These are phyloP conservation scores for Echinometra lucunter DNA, from an alignment of 53 echinoderm and acorn worm genomes.

Conservation along the genomic window DNA sequence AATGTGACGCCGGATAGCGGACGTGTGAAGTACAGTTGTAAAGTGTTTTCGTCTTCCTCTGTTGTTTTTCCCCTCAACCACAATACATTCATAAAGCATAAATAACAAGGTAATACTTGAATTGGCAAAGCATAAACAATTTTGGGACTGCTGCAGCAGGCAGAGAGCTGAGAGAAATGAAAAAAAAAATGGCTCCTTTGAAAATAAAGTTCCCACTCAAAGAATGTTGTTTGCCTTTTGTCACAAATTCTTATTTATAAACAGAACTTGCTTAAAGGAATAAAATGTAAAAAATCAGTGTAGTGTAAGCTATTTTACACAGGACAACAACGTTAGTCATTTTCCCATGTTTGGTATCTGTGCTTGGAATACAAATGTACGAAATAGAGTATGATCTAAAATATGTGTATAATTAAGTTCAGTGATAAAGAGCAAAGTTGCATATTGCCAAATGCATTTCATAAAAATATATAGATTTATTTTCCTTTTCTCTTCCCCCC, in stretches of 20 bases:
- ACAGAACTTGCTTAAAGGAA: too few species aligned
- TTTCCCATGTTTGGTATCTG: not conserved
- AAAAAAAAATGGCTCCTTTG: not conserved
- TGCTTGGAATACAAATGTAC: not conserved
- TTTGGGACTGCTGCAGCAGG: not conserved
- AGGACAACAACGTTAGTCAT: not conserved
- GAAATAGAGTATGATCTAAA: not conserved
- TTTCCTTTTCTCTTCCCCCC: not conserved
- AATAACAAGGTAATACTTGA: not conserved
- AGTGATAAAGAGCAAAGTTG: not conserved
- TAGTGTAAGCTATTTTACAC: not conserved
- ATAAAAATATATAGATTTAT: not conserved
- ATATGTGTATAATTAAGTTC: not conserved
- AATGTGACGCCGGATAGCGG: conserved; percentile 6
- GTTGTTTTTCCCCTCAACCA: not conserved
- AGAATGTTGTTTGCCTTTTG: not conserved
- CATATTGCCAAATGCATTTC: not conserved
- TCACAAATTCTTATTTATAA: not conserved
- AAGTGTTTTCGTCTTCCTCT: conserved; percentile 8
- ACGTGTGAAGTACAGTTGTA: not conserved
- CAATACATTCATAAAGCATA: conserved; percentile 40
- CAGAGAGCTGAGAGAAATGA: not conserved
- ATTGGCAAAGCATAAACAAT: not conserved
- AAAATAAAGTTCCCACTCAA: not conserved
- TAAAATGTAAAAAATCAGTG: not conserved